A percentile compares a stretch with the other conserved stretches of the same genome.
phyloP scores from a whole-genome alignment of 2,888 invertebrate species.

The Nipponacmea schrenckii region DNA sequence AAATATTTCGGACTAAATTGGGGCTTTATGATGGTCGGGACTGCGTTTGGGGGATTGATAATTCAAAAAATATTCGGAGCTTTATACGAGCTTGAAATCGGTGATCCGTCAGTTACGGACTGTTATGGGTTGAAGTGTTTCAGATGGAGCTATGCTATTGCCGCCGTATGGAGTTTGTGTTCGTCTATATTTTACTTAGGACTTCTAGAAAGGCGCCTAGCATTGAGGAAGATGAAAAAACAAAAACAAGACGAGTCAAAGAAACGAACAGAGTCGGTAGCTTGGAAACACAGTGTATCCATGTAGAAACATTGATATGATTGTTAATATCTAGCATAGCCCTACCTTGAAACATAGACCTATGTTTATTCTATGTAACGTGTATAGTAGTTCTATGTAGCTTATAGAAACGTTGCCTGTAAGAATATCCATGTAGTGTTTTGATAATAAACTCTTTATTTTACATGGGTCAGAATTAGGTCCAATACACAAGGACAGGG shows the following conservation, averaged over 20 bases:
- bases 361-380: too few relatives aligned
- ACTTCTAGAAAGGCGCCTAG: constrained; percentile 36
- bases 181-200: constrained; percentile 45
- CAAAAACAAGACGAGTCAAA: background rate
- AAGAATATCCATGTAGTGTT: too few relatives aligned
- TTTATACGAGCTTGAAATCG: constrained; percentile 46
- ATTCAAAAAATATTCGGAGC: constrained; percentile 47
- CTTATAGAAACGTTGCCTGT: too few relatives aligned
- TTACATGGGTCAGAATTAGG: too few relatives aligned
- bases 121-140: constrained; percentile 53
- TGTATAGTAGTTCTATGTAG: too few relatives aligned
- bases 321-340: background rate
- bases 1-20: constrained; percentile 54
- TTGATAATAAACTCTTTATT: too few relatives aligned
- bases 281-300: background rate
- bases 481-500: too few relatives aligned
- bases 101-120: constrained; percentile 35
- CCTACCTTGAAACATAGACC: background rate
- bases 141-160: constrained; percentile 50
- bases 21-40: constrained; percentile 54
- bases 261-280: background rate
- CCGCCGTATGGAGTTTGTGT: constrained; percentile 45
- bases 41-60: constrained; percentile 45
- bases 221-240: constrained; percentile 9
- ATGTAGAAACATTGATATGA: background rate